phyloP scores from a whole-genome alignment of 30 jellyfish, hydroid and myxozoan genomes.

The Aurelia sp. region DNA sequence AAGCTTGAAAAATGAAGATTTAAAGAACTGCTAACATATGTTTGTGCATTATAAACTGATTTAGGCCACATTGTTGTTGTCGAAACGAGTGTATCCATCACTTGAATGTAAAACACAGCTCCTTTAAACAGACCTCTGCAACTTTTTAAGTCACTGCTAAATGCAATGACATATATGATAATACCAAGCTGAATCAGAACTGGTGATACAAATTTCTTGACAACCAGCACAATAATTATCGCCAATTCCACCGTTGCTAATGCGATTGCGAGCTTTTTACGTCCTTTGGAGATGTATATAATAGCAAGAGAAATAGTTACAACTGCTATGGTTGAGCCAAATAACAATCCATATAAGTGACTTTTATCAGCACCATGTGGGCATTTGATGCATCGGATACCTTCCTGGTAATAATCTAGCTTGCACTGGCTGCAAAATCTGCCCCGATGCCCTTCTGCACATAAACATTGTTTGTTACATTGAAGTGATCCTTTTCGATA shows the following conservation, averaged over 20 bases:
- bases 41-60: slow-evolving; percentile 32
- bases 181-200: slow-evolving; percentile 16
- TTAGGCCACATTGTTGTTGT: slow-evolving; percentile 62
- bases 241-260: slow-evolving; percentile 27
- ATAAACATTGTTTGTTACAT: slow-evolving; percentile 50
- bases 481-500: background rate
- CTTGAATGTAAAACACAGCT: slow-evolving; percentile 53
- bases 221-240: slow-evolving; percentile 8
- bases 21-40: slow-evolving; percentile 41
- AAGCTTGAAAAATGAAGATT: slow-evolving; percentile 56
- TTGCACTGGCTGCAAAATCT: slow-evolving; percentile 71
- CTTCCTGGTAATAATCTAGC: slow-evolving; percentile 41
- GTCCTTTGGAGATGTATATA: background rate
- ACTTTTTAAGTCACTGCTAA: slow-evolving; percentile 11
- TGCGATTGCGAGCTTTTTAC: slow-evolving; percentile 8
- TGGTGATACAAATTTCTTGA: slow-evolving; percentile 13
- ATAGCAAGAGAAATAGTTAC: background rate
- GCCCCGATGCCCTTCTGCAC: slow-evolving; percentile 56
- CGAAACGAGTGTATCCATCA: slow-evolving; percentile 51
- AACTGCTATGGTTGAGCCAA: slow-evolving; percentile 3
- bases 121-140: slow-evolving; percentile 55
- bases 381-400: slow-evolving; percentile 48
- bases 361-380: slow-evolving; percentile 19
- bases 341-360: background rate
- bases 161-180: slow-evolving; percentile 19